Evolutionary conservation across 2,888 invertebrate genomes (phyloP).

Genomic region (Sipha maydis): DNA sequence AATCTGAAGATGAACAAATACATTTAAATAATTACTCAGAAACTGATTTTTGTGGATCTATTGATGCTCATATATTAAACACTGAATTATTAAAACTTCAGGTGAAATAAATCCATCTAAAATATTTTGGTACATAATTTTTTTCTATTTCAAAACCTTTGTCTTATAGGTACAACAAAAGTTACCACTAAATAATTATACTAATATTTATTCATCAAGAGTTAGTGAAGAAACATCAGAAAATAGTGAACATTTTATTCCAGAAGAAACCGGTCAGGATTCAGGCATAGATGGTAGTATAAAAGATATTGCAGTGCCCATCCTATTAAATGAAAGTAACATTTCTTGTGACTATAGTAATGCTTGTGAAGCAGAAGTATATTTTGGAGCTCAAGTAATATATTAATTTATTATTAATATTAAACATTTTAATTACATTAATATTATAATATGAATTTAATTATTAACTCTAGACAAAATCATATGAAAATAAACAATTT

Average conservation of each 20-base stretch:
- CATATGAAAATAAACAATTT: constrained; percentile 49
- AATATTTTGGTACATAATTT: background rate
- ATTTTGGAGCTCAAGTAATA: constrained; percentile 47
- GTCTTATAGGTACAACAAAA: constrained; percentile 21
- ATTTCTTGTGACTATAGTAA: constrained; percentile 22
- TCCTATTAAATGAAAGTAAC: background rate
- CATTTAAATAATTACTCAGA: constrained; percentile 53
- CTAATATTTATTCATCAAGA: constrained; percentile 35
- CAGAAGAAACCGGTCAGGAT: constrained; percentile 57
- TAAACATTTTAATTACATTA: background rate
- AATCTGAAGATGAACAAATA: constrained; percentile 6
- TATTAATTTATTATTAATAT: background rate
- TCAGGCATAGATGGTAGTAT: constrained; percentile 57
- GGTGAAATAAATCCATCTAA: constrained; percentile 25
- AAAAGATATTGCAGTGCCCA: constrained; percentile 31
- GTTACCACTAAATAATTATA: constrained; percentile 32
- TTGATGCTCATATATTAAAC: constrained; percentile 34
- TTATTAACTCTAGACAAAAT: constrained; percentile 30
- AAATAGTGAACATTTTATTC: constrained; percentile 52
- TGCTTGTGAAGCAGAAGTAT: constrained; percentile 55
- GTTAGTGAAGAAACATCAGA: constrained; percentile 54
- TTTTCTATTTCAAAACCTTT: background rate
- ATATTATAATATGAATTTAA: background rate
- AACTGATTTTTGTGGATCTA: constrained; percentile 35
- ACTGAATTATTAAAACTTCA: constrained; percentile 52